These are phyloP conservation scores for Parnassius mnemosyne DNA, from an alignment of 2,888 invertebrate species.

Conservation along the genomic window DNA sequence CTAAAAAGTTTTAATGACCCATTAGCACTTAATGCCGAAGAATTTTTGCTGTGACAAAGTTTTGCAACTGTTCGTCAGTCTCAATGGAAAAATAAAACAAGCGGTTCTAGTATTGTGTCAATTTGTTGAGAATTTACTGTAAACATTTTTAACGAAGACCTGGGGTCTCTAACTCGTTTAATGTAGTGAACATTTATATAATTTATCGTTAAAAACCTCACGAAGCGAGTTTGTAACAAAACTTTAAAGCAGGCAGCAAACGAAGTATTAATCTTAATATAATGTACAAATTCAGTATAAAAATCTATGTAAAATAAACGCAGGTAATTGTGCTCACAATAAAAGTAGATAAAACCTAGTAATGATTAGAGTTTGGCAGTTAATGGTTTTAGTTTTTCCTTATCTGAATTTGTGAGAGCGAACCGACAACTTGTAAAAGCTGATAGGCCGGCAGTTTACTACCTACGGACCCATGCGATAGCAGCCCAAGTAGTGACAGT, in stretches of 20 bases:
- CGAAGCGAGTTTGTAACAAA: too few relatives aligned
- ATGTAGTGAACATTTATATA: not conserved
- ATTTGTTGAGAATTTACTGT: not conserved
- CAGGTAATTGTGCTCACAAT: conserved; percentile 9
- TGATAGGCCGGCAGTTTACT: conserved; percentile 62
- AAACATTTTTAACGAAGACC: not conserved
- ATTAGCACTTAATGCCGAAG: conserved; percentile 34
- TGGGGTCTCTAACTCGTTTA: not conserved
- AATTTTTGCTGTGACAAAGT: conserved; percentile 23
- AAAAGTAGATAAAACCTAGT: conserved; percentile 17
- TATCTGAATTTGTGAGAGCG: conserved; percentile 63
- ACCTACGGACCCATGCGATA: conserved; percentile 44
- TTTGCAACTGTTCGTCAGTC: conserved; percentile 10
- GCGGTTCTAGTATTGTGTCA: conserved; percentile 11
- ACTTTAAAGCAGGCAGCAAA: too few relatives aligned
- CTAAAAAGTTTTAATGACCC: conserved; percentile 42
- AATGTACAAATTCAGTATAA: not conserved
- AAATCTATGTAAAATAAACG: not conserved
- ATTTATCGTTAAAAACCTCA: too few relatives aligned
- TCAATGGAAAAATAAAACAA: conserved; percentile 15
- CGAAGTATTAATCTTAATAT: not conserved
- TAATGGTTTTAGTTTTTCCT: conserved; percentile 30
- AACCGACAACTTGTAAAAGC: conserved; percentile 59
- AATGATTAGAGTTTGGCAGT: conserved; percentile 17
- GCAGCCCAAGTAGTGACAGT: conserved; percentile 41